A percentile compares a stretch with the other conserved stretches of the same genome.
Conservation (phyloP, 2,797 vertebrate genomes). For the Coendou prehensilis region DNA sequence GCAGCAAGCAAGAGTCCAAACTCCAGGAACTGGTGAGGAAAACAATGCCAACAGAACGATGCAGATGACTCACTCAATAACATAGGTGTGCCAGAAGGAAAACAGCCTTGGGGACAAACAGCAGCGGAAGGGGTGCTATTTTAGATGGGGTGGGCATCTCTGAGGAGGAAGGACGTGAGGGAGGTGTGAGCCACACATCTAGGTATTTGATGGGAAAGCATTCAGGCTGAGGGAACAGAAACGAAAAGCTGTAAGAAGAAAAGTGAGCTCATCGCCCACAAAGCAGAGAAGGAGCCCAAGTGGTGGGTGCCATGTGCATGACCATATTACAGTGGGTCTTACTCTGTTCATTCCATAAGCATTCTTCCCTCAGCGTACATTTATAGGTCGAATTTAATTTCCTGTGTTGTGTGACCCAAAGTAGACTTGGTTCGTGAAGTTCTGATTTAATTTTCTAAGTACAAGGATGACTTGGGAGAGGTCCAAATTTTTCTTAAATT, state of each 20-base stretch:
- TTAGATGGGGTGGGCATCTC: neutral
- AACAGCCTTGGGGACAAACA: neutral
- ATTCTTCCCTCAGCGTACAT: slow-evolving; percentile 50
- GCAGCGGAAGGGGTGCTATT: neutral
- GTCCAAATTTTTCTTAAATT: slow-evolving; percentile 30
- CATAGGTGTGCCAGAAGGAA: neutral
- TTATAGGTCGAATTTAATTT: slow-evolving; percentile 68
- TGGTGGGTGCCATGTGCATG: neutral
- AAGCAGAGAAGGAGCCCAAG: neutral
- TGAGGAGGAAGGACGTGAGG: neutral
- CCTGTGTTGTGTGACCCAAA: slow-evolving; percentile 57
- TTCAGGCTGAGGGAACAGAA: neutral
- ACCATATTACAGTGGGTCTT: neutral
- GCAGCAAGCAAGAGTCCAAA: neutral
- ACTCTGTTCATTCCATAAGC: neutral
- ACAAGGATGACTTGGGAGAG: slow-evolving; percentile 63
- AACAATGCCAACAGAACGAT: neutral
- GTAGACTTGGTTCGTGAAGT: slow-evolving; percentile 23
- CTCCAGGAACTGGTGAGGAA: neutral
- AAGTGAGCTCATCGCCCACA: neutral
- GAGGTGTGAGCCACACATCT: neutral
- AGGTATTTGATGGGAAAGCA: neutral
- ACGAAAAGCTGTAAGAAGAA: neutral
- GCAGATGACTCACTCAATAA: neutral
- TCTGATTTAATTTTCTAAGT: slow-evolving; percentile 65